Percentiles rank a stretch among this genome's conserved stretches.
Conservation (phyloP, 2,888 invertebrate species). For the Diplazon laetatorius region DNA sequence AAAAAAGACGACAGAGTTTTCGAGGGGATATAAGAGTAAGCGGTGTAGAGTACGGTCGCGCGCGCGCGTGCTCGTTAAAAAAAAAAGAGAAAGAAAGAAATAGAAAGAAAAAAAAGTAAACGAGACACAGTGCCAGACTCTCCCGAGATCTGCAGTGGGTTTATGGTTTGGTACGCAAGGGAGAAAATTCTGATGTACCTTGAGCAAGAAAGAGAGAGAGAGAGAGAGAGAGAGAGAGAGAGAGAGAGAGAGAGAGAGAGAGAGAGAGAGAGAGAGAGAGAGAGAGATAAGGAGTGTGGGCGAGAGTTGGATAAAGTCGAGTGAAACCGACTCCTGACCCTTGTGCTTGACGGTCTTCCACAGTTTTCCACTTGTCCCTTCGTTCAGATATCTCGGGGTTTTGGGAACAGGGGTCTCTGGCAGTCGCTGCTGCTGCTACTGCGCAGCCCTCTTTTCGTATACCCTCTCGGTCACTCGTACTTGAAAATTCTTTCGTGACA, state of each 20-base stretch:
- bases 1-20: slow-evolving; percentile 48
- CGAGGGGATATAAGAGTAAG: slow-evolving; percentile 53
- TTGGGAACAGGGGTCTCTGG: slow-evolving; percentile 71
- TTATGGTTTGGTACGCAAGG: too few species aligned
- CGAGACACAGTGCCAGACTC: slow-evolving; percentile 22
- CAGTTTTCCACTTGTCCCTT: slow-evolving; percentile 56
- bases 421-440: slow-evolving; percentile 37
- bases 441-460: slow-evolving; percentile 21
- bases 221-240: slow-evolving; percentile 47
- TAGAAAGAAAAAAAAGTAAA: slow-evolving; percentile 4
- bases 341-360: slow-evolving; percentile 43
- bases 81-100: slow-evolving; percentile 3
- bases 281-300: not conserved
- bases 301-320: slow-evolving; percentile 26
- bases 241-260: slow-evolving; percentile 11
- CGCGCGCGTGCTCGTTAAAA: slow-evolving; percentile 28
- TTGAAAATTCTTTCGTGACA: slow-evolving; percentile 5
- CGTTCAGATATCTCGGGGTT: slow-evolving; percentile 69
- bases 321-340: slow-evolving; percentile 13
- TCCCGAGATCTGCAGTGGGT: slow-evolving; percentile 2
- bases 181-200: too few species aligned
- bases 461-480: not conserved
- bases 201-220: slow-evolving; percentile 32
- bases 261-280: slow-evolving; percentile 7
- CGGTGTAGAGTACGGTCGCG: slow-evolving; percentile 44